Evolutionary conservation across 1,140 invertebrate species (phyloP).

Genomic region (Ptiloglossa arizonensis): DNA sequence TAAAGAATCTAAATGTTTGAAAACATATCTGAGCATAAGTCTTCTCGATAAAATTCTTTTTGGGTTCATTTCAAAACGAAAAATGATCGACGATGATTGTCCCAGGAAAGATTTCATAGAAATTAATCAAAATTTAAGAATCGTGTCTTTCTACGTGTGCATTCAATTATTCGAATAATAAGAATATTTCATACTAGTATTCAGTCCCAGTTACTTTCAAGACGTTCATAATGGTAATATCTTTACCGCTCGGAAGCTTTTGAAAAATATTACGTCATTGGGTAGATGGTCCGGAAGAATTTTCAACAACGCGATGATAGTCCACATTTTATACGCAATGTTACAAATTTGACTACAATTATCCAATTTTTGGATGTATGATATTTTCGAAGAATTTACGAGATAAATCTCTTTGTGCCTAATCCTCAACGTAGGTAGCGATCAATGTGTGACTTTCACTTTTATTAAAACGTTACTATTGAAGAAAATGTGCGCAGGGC

Average conservation of each 20-base stretch:
- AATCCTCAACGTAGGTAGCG: not conserved
- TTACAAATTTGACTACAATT: not conserved
- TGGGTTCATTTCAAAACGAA: too few relatives aligned
- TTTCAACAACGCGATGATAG: conserved; percentile 4
- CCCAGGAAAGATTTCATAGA: not conserved
- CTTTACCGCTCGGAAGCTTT: conserved; percentile 17
- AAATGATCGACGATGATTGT: not conserved
- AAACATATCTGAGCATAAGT: not conserved
- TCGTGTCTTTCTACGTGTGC: not conserved
- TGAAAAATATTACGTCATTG: conserved; percentile 24
- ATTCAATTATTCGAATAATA: not conserved
- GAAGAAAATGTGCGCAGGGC: not conserved
- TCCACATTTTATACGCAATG: conserved; percentile 3
- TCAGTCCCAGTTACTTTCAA: conserved; percentile 19
- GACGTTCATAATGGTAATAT: conserved; percentile 7
- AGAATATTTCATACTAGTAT: conserved; percentile 24
- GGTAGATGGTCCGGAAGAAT: conserved; percentile 30
- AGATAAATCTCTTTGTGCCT: not conserved
- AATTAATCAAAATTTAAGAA: too few relatives aligned
- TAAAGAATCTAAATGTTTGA: not conserved
- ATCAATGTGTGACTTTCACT: not conserved
- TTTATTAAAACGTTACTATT: not conserved
- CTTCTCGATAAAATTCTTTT: not conserved
- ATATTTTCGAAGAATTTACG: not conserved
- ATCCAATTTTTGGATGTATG: not conserved